phyloP scores from a whole-genome alignment of 2,888 invertebrate species.

The Pseudococcus longispinus region DNA sequence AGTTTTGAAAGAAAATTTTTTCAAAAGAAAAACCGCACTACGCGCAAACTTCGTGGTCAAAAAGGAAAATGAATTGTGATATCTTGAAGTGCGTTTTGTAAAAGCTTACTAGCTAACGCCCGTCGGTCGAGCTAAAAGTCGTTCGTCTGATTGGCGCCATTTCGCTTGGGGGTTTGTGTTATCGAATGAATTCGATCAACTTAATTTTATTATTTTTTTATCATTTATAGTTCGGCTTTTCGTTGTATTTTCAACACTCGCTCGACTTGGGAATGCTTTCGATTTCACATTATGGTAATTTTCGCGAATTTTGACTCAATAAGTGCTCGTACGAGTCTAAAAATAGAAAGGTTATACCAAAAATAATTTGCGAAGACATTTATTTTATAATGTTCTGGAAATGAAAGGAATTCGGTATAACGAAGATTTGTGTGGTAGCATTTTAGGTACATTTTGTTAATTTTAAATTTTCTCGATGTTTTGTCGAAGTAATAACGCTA shows the following conservation, averaged over 20 bases:
- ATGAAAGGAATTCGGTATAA: not conserved
- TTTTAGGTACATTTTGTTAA: not conserved
- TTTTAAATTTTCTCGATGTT: not conserved
- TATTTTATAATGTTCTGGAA: not conserved
- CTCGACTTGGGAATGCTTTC: not conserved
- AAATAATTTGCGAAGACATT: not conserved
- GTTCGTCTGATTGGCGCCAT: constrained; percentile 37
- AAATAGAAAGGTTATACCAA: not conserved
- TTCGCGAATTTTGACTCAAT: not conserved
- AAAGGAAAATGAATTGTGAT: not conserved
- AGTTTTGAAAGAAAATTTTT: not conserved
- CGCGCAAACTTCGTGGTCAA: not conserved
- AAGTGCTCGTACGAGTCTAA: not conserved
- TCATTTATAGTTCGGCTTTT: not conserved
- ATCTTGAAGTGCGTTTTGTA: not conserved
- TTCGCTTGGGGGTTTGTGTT: constrained; percentile 25
- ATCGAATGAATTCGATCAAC: not conserved
- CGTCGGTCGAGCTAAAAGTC: constrained; percentile 32
- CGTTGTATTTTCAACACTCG: not conserved
- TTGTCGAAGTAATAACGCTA: not conserved
- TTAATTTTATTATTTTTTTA: constrained; percentile 15
- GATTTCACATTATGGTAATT: not conserved
- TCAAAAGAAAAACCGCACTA: not conserved
- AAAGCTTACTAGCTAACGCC: not conserved
- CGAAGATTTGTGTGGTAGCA: not conserved